phyloP scores from a whole-genome alignment of 1,140 invertebrate species.

The Paralvinella palmiformis region DNA sequence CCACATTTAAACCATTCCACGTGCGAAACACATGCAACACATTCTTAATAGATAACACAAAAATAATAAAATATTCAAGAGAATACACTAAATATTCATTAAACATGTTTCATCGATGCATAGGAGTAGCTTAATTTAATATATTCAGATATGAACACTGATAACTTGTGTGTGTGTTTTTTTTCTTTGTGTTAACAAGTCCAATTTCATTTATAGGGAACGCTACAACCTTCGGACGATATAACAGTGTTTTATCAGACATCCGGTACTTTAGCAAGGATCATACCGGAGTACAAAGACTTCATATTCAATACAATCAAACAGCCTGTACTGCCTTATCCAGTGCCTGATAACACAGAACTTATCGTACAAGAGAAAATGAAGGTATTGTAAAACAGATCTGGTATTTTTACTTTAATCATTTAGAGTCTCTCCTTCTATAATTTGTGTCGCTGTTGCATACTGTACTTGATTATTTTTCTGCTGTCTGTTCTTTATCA shows the following conservation, averaged over 20 bases:
- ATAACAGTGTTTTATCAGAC: constrained; percentile 75
- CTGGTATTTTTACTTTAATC: not conserved
- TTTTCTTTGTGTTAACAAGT: not conserved
- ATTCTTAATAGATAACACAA: no score
- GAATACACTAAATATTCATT: not conserved
- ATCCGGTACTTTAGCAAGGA: constrained; percentile 27
- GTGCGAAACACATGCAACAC: no score
- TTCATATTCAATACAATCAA: constrained; percentile 62
- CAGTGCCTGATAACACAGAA: constrained; percentile 28
- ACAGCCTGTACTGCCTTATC: constrained; percentile 57
- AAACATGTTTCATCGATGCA: not conserved
- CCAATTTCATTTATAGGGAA: constrained; percentile 54
- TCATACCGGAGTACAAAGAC: constrained; percentile 37
- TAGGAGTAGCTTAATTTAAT: not conserved
- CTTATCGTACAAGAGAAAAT: constrained; percentile 70
- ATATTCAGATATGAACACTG: not conserved
- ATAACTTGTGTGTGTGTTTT: no score
- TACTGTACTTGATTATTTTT: constrained; percentile 1
- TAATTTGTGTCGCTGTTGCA: not conserved
- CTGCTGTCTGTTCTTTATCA: constrained; percentile 13
- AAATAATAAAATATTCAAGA: not conserved
- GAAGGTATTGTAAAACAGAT: constrained; percentile 51
- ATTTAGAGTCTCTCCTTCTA: not conserved
- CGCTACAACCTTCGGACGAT: constrained; percentile 84
- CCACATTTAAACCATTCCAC: not conserved